Evolutionary conservation across 2,888 invertebrate species (phyloP).

Genomic region (Temnothorax ravouxi): DNA sequence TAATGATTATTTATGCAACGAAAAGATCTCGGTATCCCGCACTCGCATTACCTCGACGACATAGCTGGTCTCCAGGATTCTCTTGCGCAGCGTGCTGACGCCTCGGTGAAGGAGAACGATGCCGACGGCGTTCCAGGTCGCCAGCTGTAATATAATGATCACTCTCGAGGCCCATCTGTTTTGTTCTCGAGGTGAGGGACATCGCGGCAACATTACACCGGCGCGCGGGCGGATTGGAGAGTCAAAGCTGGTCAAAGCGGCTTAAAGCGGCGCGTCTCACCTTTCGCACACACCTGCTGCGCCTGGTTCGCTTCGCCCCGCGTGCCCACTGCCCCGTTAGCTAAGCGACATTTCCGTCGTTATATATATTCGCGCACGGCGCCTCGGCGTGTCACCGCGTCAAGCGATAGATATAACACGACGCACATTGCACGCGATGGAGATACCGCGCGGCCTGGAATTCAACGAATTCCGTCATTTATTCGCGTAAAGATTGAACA

Average conservation of each 20-base stretch:
- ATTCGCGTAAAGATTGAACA: background rate
- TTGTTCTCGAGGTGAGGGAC: conserved; percentile 75
- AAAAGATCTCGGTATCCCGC: background rate
- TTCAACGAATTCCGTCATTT: conserved; percentile 4
- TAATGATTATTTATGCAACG: background rate
- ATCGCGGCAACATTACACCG: conserved; percentile 61
- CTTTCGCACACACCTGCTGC: conserved; percentile 28
- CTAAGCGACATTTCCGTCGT: conserved; percentile 27
- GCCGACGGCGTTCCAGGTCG: conserved; percentile 80
- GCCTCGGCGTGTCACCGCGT: background rate
- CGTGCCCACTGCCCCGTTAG: background rate
- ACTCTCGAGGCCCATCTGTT: conserved; percentile 81
- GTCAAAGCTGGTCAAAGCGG: conserved; percentile 12
- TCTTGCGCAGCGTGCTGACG: conserved; percentile 73
- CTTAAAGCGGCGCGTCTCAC: background rate
- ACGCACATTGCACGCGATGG: background rate
- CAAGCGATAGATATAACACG: too few species aligned
- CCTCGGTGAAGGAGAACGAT: conserved; percentile 80
- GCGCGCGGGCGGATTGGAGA: background rate
- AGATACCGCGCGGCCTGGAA: background rate
- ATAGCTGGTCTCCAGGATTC: background rate
- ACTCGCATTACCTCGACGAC: conserved; percentile 21
- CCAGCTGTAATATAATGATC: conserved; percentile 79
- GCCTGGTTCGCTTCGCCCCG: background rate
- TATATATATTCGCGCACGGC: background rate